Base-by-base conservation (phyloP, 2,888 invertebrate genomes). In the Chymomyza amoena region DNA sequence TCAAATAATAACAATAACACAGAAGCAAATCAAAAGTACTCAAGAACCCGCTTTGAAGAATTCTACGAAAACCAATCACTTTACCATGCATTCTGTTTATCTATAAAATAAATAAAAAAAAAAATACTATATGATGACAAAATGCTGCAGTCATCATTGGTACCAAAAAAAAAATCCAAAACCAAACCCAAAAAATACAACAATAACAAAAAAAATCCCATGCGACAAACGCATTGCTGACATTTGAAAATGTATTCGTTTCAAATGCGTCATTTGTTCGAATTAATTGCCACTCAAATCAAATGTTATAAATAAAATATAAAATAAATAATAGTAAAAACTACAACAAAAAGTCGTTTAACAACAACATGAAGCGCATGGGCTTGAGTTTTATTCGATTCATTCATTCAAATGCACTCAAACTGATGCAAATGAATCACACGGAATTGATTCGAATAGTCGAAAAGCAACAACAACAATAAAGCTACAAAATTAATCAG, bases 201-300 rank as follows among this genome's bases (percentile, higher is more conserved):
- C 32, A 32, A 32, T 4, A 32, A 32, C 1, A 6, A 32, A 4
- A 7, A 6, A 9, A 32, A 32, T 7, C 6, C 32, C 7, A 6
- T 6, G 28, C 50, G 28, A 52, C n/a, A 15, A 52, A 57, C 57
- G 61, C 61, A 39, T 45, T 36, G 39, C 39, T 45, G 61, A 52
- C 64, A 66, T 64, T 73, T 76, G 61, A 75, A 65, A 82, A 70
- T 45, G 39, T 13, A 32, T 32, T 32, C 32, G 32, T 32, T 32
- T 67, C 57, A 76, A 70, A 60, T 78, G 75, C 73, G 80, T 82
- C 83, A 81, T 75, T 71, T 69, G 64, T 25, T 52, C 63, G 50
- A 75, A 77, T 84, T 70, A 80, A 82, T 77, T 77, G 78, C 71
- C 70, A 77, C 69, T 77, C 75, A 65, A 79, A 77, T 73, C 73